Evolutionary conservation across 2,797 vertebrate species (phyloP), one percentile per base, ranked within the genome.

Genomic region (Moxostoma hubbsi): DNA sequence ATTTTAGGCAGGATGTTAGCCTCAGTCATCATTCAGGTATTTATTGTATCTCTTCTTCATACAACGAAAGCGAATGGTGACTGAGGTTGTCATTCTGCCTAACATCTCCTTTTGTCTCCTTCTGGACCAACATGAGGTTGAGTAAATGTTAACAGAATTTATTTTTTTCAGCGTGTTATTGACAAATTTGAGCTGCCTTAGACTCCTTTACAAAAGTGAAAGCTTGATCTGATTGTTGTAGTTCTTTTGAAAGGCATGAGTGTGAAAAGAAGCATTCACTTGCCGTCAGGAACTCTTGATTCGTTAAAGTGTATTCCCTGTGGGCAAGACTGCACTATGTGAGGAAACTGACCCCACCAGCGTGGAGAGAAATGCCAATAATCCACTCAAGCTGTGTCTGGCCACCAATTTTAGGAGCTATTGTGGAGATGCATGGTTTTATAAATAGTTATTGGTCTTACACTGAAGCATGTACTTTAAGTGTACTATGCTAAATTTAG

Each of bases 381-480:
- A 66, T 76, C 43, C 36, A 67, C 11, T 62, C 15, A 68, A 71
- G 67, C 74, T 62, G 62, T 36, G 66, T 77, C 83, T 70, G 83
- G 68, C 6, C 58, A 67, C 73, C 57, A 36, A 69, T 64, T 50
- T 72, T 11, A 24, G 16, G 12, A 45, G 59, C 24, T 10, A 5
- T 49, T 49, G 59, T 51, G 68, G 59, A 9, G 67, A 61, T 63
- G 67, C 16, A 72, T 79, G 43, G 57, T 6, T n/a, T 46, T 77
- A 24, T 51, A 24, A 6, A 73, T 69, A 36, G 45, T 62, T 63
- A 57, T 6, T 36, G 9, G 64, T 16, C 54, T 65, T 47, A 46
- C 15, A 51, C 0, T 24, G 7, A 67, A 43, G 18, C 64, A 43
- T 67, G 64, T 59, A 43, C 46, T 43, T 76, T 13, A 16, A 58